Conservation (phyloP, 2,888 invertebrate species). For the Mimas tiliae region DNA sequence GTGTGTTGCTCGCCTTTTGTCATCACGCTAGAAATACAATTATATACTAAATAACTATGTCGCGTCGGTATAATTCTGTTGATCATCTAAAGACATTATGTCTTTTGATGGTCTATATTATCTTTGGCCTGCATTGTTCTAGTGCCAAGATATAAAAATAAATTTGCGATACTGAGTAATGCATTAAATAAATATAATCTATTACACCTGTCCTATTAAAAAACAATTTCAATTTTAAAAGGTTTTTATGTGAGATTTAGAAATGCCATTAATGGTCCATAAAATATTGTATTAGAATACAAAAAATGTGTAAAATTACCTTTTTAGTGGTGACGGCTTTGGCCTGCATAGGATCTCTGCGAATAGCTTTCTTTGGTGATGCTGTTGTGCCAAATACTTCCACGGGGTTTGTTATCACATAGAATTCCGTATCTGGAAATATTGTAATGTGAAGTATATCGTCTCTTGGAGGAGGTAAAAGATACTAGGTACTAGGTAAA, state of each 20-base stretch:
- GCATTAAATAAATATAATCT: too few species aligned
- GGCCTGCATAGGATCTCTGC: slow-evolving; percentile 84
- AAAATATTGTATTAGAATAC: too few species aligned
- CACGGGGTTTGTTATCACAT: slow-evolving; percentile 92
- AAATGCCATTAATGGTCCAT: too few species aligned
- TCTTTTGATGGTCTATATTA: too few species aligned
- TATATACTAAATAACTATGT: not conserved
- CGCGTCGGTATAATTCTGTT: too few species aligned
- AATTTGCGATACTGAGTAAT: too few species aligned
- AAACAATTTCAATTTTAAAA: too few species aligned
- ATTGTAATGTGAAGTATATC: slow-evolving; percentile 29
- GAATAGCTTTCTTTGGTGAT: slow-evolving; percentile 67
- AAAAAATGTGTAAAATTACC: slow-evolving; percentile 56
- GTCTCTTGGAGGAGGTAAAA: slow-evolving; percentile 10
- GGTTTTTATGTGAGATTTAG: too few species aligned
- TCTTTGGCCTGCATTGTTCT: too few species aligned
- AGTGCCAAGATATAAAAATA: too few species aligned
- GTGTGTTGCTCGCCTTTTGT: slow-evolving; percentile 95
- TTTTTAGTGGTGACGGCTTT: slow-evolving; percentile 87
- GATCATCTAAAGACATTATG: too few species aligned
- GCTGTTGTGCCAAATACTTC: slow-evolving; percentile 88
- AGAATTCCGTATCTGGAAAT: slow-evolving; percentile 85
- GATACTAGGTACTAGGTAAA: slow-evolving; percentile 38
- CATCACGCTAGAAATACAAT: slow-evolving; percentile 88
- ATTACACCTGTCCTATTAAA: too few species aligned